These are phyloP conservation scores for Tokudaia muenninki DNA, from an alignment of 2,797 vertebrate genomes.

Conservation along the genomic window DNA sequence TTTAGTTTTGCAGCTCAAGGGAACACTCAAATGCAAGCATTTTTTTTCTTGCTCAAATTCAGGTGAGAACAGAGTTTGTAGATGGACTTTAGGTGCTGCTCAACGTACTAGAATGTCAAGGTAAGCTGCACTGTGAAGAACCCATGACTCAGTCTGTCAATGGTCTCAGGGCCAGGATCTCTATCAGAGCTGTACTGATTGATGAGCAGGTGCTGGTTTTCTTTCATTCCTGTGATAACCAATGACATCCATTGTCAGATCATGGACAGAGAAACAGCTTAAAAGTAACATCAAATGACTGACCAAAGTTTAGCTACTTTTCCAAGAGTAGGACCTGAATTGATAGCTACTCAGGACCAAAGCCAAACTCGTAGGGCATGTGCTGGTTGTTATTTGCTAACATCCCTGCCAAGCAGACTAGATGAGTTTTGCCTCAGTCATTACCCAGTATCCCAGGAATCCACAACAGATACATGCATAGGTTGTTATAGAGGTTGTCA, in stretches of 20 bases:
- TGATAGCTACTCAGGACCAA: neutral
- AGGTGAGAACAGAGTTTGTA: neutral
- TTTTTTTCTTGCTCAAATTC: neutral
- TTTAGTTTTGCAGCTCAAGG: neutral
- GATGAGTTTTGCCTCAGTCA: neutral
- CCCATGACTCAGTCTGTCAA: rapidly evolving
- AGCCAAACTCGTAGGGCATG: neutral
- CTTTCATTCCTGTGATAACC: neutral
- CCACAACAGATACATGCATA: no score
- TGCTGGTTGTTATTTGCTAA: neutral
- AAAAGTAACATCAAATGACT: neutral
- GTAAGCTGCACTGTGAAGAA: no score
- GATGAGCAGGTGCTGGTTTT: no score
- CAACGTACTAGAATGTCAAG: rapidly evolving
- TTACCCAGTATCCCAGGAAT: neutral
- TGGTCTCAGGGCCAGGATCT: neutral
- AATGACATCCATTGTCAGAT: neutral
- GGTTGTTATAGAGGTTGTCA: neutral
- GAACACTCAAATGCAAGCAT: neutral
- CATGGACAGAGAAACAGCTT: neutral
- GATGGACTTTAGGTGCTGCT: no score
- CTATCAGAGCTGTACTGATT: no score
- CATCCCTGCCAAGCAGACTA: neutral
- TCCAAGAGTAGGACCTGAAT: neutral
- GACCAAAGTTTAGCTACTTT: neutral